These are phyloP conservation scores for Jaculus jaculus DNA, from an alignment of 2,113 vertebrate species.

Conservation along the genomic window DNA sequence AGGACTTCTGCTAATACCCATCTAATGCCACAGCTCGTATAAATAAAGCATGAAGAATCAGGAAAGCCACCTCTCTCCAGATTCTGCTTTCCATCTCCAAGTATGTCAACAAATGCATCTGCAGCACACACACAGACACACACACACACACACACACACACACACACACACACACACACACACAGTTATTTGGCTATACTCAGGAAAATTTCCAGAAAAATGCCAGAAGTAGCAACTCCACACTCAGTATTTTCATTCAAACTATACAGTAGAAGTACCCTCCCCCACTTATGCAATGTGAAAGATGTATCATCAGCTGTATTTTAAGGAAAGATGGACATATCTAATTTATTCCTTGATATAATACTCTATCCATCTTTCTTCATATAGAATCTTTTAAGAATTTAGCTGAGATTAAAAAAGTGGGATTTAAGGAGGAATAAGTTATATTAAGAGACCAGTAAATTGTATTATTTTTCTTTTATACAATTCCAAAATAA, in stretches of 20 bases:
- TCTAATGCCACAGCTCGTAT: not conserved
- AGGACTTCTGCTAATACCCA: not conserved
- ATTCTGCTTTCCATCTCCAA: not conserved
- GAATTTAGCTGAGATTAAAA: not conserved
- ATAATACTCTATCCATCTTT: not conserved
- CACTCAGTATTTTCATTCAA: not conserved
- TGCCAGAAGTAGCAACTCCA: not conserved
- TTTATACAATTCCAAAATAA: not conserved
- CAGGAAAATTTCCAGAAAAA: not conserved
- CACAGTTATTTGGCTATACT: not conserved
- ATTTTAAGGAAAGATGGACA: not conserved
- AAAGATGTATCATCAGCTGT: not conserved
- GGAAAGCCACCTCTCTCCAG: not conserved
- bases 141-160: not conserved
- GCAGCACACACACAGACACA: not conserved
- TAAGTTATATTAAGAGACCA: not conserved
- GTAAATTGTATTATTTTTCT: not conserved
- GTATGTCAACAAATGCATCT: accelerated
- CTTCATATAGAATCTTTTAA: not conserved
- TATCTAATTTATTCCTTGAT: not conserved
- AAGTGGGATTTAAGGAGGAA: not conserved
- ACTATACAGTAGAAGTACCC: not conserved
- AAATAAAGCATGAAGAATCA: not conserved
- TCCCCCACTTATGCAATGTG: not conserved
- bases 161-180: not conserved